A percentile compares a stretch with the other conserved stretches of the same genome.
Conservation (phyloP, 1,140 invertebrate genomes). For the Aphidius ervi region DNA sequence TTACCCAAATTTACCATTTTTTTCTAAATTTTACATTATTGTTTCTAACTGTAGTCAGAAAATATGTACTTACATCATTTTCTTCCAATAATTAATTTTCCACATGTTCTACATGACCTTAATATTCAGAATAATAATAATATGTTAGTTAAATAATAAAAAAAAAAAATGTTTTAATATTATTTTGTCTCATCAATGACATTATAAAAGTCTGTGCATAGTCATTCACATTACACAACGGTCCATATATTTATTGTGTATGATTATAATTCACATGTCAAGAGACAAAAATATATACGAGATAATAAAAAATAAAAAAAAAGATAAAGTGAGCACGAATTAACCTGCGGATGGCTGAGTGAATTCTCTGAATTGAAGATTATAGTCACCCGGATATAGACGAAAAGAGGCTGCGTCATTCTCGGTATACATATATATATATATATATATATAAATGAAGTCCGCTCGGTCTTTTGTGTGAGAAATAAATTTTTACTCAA, state of each 20-base stretch:
- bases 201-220: conserved; percentile 30
- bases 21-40: too few species aligned
- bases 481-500: too few species aligned
- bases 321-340: conserved; percentile 32
- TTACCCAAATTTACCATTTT: too few species aligned
- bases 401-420: conserved; percentile 12
- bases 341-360: conserved; percentile 35
- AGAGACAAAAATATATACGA: too few species aligned
- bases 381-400: conserved; percentile 23
- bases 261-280: too few species aligned
- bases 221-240: conserved; percentile 32
- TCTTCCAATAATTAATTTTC: too few species aligned
- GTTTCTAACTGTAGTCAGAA: too few species aligned
- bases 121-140: neutral
- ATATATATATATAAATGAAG: too few species aligned
- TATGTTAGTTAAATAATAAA: neutral
- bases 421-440: too few species aligned
- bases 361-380: conserved; percentile 41
- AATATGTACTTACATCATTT: too few species aligned
- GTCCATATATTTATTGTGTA: conserved; percentile 22
- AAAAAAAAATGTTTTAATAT: neutral
- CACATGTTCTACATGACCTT: neutral
- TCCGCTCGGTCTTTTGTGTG: too few species aligned
- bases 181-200: conserved; percentile 7
- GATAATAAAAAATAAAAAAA: conserved; percentile 25